Evolutionary conservation across 1,140 invertebrate species (phyloP), one percentile per base, ranked within the genome.

Genomic region (Drosophila miranda): DNA sequence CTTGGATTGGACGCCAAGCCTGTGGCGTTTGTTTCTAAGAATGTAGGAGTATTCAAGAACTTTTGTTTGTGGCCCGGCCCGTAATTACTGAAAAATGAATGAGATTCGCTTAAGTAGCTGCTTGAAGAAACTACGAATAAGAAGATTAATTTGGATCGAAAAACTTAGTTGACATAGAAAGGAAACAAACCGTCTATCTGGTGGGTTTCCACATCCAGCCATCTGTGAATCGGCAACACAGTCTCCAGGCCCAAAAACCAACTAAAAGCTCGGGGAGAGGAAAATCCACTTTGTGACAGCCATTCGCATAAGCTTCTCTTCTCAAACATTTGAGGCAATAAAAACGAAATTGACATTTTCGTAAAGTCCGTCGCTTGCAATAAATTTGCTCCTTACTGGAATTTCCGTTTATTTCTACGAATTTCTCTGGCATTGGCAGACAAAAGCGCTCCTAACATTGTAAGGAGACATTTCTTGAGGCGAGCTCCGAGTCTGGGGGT

Each of bases 291-390:
- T 86, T 87, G 68, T 67, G 82, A 74, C 73, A 86, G 81, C 62
- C 79, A 87, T 75, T 68, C 75, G 73, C 58, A 88, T 76, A 88
- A 88, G 78, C 78, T 78, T 28, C 67, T 60, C 19, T 26, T 23
- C 3, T 3, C 66, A 88, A 87, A 79, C 83, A 88, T 87, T 87
- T 87, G 75, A 87, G 76, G 82, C 48, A 71, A 72, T 87, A 73
- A 87, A 84, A 86, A 69, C 57, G 70, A 87, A 88, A 87, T 88
- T 87, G 82, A 88, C 82, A 87, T 88, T 87, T 87, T 82, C 71
- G 78, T 72, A 78, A 79, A 82, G 78, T 87, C 71, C 83, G 75
- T 75, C 61, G 75, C 64, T 75, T 83, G 82, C 74, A 87, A 87
- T 87, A 87, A 87, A 87, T 87, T 76, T 68, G 49, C 70, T 64